Base-by-base conservation (phyloP, 1,140 invertebrate genomes). In the Sitodiplosis mosellana region DNA sequence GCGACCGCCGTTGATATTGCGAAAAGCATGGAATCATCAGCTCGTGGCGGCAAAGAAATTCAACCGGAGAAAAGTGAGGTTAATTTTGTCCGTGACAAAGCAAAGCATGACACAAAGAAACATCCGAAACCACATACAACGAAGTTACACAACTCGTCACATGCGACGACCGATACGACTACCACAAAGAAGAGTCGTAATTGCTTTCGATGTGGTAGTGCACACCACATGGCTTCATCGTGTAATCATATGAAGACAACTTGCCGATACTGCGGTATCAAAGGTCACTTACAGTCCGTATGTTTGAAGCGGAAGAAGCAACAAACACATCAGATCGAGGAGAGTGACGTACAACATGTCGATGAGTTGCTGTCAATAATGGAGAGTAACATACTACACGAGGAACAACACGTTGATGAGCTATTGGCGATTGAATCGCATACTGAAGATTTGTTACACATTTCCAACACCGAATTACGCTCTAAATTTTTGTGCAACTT, bases 281-380 rank as follows among this genome's bases (percentile, higher is more conserved):
- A 37, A 36, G 40, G 49, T 12, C 49, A 47, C 46, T 46, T 50
- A 47, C 22, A 21, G 7, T n/a, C 40, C 12, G 45, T 50, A 14
- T 50, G 49, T 21, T n/a, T n/a, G n/a, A n/a, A n/a, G n/a, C n/a
- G n/a, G n/a, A n/a, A n/a, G n/a, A n/a, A n/a, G n/a, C n/a, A n/a
- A n/a, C n/a, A n/a, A n/a, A n/a, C n/a, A n/a, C n/a, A n/a, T n/a
- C n/a, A n/a, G n/a, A n/a, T n/a, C n/a, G n/a, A n/a, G n/a, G n/a
- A n/a, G n/a, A n/a, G n/a, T n/a, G n/a, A n/a, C n/a, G n/a, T n/a
- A n/a, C n/a, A n/a, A n/a, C n/a, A n/a, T n/a, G n/a, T n/a, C n/a
- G n/a, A n/a, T n/a, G n/a, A n/a, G n/a, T n/a, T n/a, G n/a, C n/a
- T n/a, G n/a, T n/a, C n/a, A n/a, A n/a, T n/a, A n/a, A n/a, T n/a